These are phyloP conservation scores for Agriopis aurantiaria DNA, from an alignment of 2,888 invertebrate species.

Conservation along the genomic window DNA sequence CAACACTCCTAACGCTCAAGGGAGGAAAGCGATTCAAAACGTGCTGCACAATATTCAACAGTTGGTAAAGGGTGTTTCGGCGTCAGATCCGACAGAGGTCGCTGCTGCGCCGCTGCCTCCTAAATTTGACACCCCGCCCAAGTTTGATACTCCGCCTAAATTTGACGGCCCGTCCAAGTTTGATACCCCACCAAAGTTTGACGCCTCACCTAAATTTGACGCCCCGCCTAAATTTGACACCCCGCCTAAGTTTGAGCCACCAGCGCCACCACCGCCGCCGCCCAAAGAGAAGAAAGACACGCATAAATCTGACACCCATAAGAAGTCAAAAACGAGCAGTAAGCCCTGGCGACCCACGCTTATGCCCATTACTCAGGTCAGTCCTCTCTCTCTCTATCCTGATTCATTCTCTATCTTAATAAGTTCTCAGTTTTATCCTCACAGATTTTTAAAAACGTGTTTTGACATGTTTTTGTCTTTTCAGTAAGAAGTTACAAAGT, in stretches of 20 bases:
- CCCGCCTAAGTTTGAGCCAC: background rate
- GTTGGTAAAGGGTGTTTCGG: conserved; percentile 78
- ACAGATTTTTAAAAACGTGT: too few species aligned
- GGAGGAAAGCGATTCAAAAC: conserved; percentile 79
- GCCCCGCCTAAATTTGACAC: conserved; percentile 54
- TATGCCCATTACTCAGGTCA: conserved; percentile 88
- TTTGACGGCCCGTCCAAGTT: conserved; percentile 52
- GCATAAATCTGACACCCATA: conserved; percentile 64
- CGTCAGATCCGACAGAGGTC: conserved; percentile 77
- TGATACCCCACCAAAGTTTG: conserved; percentile 29
- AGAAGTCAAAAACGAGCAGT: conserved; percentile 81
- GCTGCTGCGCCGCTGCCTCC: conserved; percentile 71
- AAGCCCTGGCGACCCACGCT: conserved; percentile 91
- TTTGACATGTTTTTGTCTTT: too few species aligned
- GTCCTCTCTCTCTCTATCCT: conserved; percentile 40
- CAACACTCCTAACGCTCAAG: conserved; percentile 80
- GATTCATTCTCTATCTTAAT: too few species aligned
- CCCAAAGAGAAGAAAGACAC: conserved; percentile 70
- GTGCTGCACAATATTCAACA: conserved; percentile 82
- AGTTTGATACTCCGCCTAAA: conserved; percentile 10
- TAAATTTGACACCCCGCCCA: conserved; percentile 45
- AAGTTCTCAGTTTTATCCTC: too few species aligned
- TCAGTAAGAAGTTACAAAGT: too few species aligned
- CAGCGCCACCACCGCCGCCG: conserved; percentile 32
- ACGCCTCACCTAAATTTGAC: conserved; percentile 5